phyloP scores from a whole-genome alignment of 2,797 vertebrate species.

The Decapterus maruadsi region DNA sequence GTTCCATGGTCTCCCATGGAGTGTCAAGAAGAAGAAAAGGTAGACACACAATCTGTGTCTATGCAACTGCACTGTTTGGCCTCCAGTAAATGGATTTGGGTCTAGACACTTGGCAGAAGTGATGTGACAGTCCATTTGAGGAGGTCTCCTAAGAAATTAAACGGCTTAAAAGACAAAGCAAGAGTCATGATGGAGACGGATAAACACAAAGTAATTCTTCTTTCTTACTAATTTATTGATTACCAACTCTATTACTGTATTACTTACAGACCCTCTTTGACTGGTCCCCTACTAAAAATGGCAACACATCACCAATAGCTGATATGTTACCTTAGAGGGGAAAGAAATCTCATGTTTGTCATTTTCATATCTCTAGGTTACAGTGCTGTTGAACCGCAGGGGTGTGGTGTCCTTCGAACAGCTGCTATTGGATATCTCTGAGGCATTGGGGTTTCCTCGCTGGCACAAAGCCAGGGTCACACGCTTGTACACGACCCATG shows the following conservation, averaged over 20 bases:
- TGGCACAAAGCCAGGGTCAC: constrained; percentile 94
- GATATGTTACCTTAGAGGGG: not conserved
- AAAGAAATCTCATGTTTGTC: not conserved
- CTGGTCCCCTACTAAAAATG: not conserved
- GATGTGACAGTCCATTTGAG: not conserved
- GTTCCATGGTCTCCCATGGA: no score
- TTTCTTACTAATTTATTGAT: not conserved
- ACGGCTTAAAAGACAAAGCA: no score
- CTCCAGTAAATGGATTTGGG: not conserved
- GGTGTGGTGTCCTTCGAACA: constrained; percentile 96
- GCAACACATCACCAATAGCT: no score
- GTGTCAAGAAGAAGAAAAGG: no score
- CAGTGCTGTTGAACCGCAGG: constrained; percentile 92
- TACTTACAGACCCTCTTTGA: not conserved
- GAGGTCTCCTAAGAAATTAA: not conserved
- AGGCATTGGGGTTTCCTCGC: constrained; percentile 93
- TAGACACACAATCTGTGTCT: no score
- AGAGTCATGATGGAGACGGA: not conserved
- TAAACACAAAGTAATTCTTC: no score
- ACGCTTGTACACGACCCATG: constrained; percentile 92
- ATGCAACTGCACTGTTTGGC: no score
- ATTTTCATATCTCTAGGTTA: constrained; percentile 67
- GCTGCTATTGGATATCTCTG: constrained; percentile 93
- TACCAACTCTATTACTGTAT: no score
- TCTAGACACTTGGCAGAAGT: not conserved